phyloP scores from a whole-genome alignment of 2,113 vertebrate species.

The Tursiops truncatus region DNA sequence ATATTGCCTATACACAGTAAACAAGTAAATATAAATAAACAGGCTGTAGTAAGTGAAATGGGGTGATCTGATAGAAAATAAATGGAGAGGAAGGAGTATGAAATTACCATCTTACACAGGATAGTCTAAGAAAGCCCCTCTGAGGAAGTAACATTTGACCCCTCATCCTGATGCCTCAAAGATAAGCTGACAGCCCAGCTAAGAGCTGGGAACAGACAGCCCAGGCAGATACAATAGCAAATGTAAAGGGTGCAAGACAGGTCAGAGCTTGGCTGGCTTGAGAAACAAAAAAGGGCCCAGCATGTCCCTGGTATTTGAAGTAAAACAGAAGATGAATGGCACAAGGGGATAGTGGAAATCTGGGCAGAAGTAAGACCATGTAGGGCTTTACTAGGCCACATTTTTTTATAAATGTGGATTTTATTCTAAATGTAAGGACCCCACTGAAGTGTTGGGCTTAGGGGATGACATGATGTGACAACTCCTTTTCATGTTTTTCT shows the following conservation, averaged over 20 bases:
- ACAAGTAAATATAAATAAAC: background rate
- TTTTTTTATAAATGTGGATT: background rate
- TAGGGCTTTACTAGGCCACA: background rate
- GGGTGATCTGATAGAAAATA: background rate
- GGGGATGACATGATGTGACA: background rate
- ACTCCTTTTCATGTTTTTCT: background rate
- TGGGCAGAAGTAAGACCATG: background rate
- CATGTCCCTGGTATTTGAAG: background rate
- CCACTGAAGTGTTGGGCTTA: background rate
- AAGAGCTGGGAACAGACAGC: background rate
- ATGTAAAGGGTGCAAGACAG: background rate
- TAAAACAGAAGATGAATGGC: background rate
- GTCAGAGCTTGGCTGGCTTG: background rate
- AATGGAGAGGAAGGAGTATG: background rate
- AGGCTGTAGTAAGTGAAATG: background rate
- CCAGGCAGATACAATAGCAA: background rate
- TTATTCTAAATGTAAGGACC: background rate
- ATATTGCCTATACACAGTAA: background rate
- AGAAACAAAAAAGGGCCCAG: background rate
- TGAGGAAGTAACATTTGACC: background rate
- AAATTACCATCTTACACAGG: background rate
- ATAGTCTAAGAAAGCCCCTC: background rate
- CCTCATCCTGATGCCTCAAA: background rate
- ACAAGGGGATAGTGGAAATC: background rate
- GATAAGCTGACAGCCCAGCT: background rate